Evolutionary conservation across 2,888 invertebrate species (phyloP), one percentile per base, ranked within the genome.

Genomic region (Tipula confusa): DNA sequence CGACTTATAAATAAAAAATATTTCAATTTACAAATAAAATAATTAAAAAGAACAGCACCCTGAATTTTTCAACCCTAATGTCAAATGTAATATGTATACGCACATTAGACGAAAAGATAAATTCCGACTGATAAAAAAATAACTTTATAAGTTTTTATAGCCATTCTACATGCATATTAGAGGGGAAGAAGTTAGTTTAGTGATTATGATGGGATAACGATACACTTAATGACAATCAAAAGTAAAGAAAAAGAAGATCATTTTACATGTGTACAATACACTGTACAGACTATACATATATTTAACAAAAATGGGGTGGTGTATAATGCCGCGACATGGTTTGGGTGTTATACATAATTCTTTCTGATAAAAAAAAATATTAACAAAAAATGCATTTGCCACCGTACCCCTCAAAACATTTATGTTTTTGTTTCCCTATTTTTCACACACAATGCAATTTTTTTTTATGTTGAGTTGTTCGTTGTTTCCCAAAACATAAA

Each of bases 401-500:
- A 24, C 24, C 64, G n/a, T n/a, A n/a, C n/a, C 64, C 24, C 24
- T 43, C 24, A 2, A 64, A 2, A 64, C 18, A 64, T 18, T 24
- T 24, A 64, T 43, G 43, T 43, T 64, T 64, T 24, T 64, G 9
- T 64, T 64, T 64, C 64, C 64, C 64, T 64, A 64, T 64, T 64
- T 64, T 64, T 64, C 64, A 64, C 64, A 64, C 64, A 64, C 64
- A 64, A 64, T 64, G 64, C 64, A 64, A 64, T 64, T 24, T 64
- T 64, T n/a, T 64, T 64, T 64, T 24, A 24, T 64, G 64, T 64
- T 64, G 64, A 24, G 64, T 64, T 64, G 64, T 64, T 24, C 64
- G 64, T 24, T 64, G 18, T 64, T 24, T 64, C 64, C 64, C 64
- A 18, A 64, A 64, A 64, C 64, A 64, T 64, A 48, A 18, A 48